Evolutionary conservation across 2,113 vertebrate species (phyloP).

Genomic region (Edolisoma coerulescens): DNA sequence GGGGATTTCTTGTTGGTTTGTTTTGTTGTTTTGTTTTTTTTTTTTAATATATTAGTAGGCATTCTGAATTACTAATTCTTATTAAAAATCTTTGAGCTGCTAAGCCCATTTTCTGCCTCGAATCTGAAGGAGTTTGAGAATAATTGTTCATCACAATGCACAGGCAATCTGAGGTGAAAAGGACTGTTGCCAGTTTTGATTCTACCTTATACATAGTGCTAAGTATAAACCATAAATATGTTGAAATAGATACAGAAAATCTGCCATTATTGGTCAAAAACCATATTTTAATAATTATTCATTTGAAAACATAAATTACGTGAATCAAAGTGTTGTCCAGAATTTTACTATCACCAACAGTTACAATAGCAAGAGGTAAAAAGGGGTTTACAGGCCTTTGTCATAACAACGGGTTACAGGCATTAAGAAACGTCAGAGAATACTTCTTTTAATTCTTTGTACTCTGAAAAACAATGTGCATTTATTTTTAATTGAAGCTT

Average conservation of each 20-base stretch:
- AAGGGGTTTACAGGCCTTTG: background rate
- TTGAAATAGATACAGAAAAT: background rate
- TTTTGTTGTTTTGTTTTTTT: too few relatives aligned
- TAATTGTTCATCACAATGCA: fast-evolving
- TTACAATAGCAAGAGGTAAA: background rate
- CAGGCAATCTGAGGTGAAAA: background rate
- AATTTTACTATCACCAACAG: too few relatives aligned
- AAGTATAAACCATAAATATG: background rate
- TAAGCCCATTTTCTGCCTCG: background rate
- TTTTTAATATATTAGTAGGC: too few relatives aligned
- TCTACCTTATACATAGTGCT: fast-evolving
- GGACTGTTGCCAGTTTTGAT: background rate
- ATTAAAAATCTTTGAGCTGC: background rate
- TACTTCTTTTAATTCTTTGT: background rate
- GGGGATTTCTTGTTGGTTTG: background rate
- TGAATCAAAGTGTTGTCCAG: fast-evolving
- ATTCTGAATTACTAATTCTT: background rate
- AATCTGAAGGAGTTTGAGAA: background rate
- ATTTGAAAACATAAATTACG: background rate
- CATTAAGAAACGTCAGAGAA: background rate
- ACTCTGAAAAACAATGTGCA: background rate
- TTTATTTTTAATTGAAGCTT: background rate
- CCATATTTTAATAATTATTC: fast-evolving
- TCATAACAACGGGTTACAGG: background rate
- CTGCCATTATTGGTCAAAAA: background rate